Evolutionary conservation across 2,797 vertebrate species (phyloP).

Genomic region (Eulemur albifrons): DNA sequence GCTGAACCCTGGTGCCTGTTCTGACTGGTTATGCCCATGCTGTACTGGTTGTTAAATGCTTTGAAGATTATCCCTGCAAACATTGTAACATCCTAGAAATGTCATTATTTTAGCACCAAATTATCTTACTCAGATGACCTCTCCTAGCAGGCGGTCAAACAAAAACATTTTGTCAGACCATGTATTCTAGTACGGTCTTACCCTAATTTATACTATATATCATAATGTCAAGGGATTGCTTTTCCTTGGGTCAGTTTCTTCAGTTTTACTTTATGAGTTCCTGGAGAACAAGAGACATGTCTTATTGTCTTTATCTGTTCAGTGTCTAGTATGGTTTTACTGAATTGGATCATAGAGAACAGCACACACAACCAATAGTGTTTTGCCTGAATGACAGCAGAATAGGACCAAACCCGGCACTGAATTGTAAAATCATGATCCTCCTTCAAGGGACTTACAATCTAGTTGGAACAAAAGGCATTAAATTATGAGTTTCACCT

Average conservation of each 20-base stretch:
- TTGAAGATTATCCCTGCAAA: not conserved
- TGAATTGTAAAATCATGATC: not conserved
- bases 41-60: not conserved
- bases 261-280: not conserved
- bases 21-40: not conserved
- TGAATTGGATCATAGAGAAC: not conserved
- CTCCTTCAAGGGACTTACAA: constrained; percentile 23
- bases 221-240: not conserved
- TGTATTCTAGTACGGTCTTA: not conserved
- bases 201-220: not conserved
- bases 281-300: not conserved
- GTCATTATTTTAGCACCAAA: not conserved
- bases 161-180: not conserved
- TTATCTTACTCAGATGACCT: not conserved
- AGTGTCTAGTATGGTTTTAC: not conserved
- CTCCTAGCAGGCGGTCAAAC: not conserved
- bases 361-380: not conserved
- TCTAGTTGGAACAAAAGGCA: not conserved
- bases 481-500: not conserved
- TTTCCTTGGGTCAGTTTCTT: not conserved
- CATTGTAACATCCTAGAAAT: not conserved
- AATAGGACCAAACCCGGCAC: not conserved
- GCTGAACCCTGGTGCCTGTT: not conserved
- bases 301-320: not conserved
- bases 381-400: not conserved